phyloP scores from a whole-genome alignment of 2,797 vertebrate species.

The Nyctalus aviator region DNA sequence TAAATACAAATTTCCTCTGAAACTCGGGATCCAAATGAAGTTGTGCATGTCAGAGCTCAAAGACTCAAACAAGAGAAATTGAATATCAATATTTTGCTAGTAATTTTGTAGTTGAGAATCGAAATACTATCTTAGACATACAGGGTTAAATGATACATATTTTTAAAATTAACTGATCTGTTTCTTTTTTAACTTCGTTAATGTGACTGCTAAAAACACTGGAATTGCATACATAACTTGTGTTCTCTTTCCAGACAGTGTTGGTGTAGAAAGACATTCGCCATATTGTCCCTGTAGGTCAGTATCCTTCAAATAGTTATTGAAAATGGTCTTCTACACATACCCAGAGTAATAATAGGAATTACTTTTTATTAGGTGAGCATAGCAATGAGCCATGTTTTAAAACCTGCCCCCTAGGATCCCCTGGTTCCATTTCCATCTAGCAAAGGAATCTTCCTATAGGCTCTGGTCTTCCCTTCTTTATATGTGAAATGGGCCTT shows the following conservation, averaged over 20 bases:
- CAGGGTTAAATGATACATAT: not conserved
- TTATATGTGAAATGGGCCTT: not conserved
- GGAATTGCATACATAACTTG: not conserved
- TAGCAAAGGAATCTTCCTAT: not conserved
- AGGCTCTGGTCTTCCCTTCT: not conserved
- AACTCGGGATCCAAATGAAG: conserved; percentile 8
- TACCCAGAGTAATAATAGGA: not conserved
- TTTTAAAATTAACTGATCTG: not conserved
- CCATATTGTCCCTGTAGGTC: not conserved
- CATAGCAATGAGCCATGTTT: not conserved
- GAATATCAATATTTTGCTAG: conserved; percentile 51
- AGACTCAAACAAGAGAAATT: conserved; percentile 35
- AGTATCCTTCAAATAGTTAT: not conserved
- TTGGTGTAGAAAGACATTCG: not conserved
- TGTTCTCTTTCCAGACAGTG: not conserved
- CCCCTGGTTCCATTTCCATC: not conserved
- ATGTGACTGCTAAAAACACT: not conserved
- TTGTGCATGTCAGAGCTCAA: not conserved
- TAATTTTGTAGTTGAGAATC: conserved; percentile 28
- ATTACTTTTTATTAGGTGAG: not conserved
- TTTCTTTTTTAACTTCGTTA: not conserved
- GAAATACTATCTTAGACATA: not conserved
- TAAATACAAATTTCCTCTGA: conserved; percentile 51
- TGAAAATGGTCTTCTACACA: conserved; percentile 14
- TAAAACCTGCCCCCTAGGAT: not conserved